These are phyloP conservation scores for Drosophila equinoxialis DNA, from an alignment of 1,140 invertebrate genomes.

Conservation along the genomic window DNA sequence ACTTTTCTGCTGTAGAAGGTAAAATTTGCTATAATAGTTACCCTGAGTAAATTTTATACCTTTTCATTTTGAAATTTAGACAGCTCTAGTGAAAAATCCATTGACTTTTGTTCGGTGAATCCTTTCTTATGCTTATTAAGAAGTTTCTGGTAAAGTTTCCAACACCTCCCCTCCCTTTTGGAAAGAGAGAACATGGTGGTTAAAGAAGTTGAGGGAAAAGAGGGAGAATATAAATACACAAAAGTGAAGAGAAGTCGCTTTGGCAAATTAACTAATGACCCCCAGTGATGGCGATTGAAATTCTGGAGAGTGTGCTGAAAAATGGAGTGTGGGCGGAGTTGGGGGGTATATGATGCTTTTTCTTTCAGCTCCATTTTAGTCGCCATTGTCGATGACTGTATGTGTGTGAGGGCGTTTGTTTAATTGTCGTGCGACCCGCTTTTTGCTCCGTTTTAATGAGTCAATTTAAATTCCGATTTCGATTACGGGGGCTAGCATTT, in stretches of 20 bases:
- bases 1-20: neutral
- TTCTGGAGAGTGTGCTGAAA: conserved; percentile 20
- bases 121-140: conserved; percentile 9
- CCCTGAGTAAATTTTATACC: neutral
- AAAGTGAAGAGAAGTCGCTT: conserved; percentile 48
- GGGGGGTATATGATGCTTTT: neutral
- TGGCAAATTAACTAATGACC: conserved; percentile 80
- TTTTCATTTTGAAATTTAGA: neutral
- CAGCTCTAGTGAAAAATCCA: neutral
- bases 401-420: conserved; percentile 55
- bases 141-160: conserved; percentile 31
- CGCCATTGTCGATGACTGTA: conserved; percentile 8
- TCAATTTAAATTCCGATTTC: conserved; percentile 81
- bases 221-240: conserved; percentile 38
- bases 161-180: conserved; percentile 7
- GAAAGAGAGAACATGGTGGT: neutral
- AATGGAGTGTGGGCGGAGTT: neutral
- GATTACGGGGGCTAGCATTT: conserved; percentile 60
- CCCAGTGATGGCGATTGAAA: conserved; percentile 43
- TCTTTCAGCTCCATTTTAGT: conserved; percentile 2
- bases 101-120: neutral
- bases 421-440: conserved; percentile 78
- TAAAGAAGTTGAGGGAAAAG: neutral
- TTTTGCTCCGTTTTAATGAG: conserved; percentile 78
- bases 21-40: neutral